These are phyloP conservation scores for Amphimedon queenslandica DNA, from an alignment of 37 sponge, comb jelly and placozoan species.

Conservation along the genomic window DNA sequence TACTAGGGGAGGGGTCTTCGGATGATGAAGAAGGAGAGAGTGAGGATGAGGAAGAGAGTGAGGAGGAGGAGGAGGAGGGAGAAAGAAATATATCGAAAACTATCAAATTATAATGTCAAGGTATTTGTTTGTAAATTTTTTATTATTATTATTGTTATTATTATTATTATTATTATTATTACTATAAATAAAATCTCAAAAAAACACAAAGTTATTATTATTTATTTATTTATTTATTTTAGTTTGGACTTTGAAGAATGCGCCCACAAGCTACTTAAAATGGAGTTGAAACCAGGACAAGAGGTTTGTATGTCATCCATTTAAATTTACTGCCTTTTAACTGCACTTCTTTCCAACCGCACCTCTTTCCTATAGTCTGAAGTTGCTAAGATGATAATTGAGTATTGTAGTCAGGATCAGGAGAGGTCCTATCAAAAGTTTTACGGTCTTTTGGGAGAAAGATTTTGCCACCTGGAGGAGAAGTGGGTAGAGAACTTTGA, in stretches of 20 bases:
- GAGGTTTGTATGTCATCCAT: slow-evolving; percentile 44
- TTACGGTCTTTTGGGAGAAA: slow-evolving; percentile 88
- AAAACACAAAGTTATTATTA: too few relatives aligned
- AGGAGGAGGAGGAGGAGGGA: slow-evolving; percentile 52
- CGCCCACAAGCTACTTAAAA: slow-evolving; percentile 89
- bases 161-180: too few relatives aligned
- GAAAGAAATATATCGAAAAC: slow-evolving; percentile 60
- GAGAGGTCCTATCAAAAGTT: slow-evolving; percentile 84
- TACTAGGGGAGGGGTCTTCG: slow-evolving; percentile 45
- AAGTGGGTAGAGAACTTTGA: slow-evolving; percentile 80
- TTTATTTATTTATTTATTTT: slow-evolving; percentile 80
- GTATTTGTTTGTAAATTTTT: slow-evolving; percentile 1
- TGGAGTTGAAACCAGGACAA: slow-evolving; percentile 68
- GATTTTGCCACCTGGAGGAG: too few relatives aligned
- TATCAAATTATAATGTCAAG: slow-evolving; percentile 95
- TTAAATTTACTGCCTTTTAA: background rate
- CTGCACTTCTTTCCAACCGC: background rate
- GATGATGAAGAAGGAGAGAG: slow-evolving; percentile 39
- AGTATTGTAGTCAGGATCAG: slow-evolving; percentile 87
- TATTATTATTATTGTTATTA: background rate
- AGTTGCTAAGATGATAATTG: slow-evolving; percentile 77
- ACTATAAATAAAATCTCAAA: too few relatives aligned
- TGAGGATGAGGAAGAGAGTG: too few relatives aligned
- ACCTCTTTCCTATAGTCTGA: slow-evolving; percentile 54
- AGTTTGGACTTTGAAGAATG: too few relatives aligned